These are phyloP conservation scores for Epinephelus fuscoguttatus DNA, from an alignment of 2,113 vertebrate genomes.

Conservation along the genomic window DNA sequence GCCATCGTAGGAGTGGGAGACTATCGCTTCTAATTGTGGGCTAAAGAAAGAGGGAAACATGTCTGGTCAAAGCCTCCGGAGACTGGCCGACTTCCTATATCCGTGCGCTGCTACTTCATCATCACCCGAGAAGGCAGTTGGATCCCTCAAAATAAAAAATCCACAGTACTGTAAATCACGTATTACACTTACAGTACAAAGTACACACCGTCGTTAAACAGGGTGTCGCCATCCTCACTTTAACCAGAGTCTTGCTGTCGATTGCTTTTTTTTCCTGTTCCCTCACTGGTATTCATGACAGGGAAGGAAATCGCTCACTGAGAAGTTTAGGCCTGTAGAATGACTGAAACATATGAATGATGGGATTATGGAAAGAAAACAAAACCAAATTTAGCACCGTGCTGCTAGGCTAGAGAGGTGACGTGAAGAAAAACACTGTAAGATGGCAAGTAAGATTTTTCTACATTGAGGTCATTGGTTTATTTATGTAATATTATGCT, in stretches of 20 bases:
- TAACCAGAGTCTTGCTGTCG: constrained; percentile 65
- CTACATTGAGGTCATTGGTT: rapidly evolving
- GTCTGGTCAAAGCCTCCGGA: constrained; percentile 81
- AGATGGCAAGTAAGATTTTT: background rate
- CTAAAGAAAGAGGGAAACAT: constrained; percentile 81
- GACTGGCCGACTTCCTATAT: constrained; percentile 73
- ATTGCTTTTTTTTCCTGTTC: constrained; percentile 26
- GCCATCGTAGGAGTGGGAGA: constrained; percentile 73
- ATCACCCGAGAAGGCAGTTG: constrained; percentile 68
- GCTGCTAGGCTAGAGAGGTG: constrained; percentile 2
- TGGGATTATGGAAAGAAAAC: constrained; percentile 36
- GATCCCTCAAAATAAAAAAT: constrained; percentile 77
- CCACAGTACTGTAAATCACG: constrained; percentile 72
- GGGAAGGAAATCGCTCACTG: constrained; percentile 54
- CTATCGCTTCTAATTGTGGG: constrained; percentile 83
- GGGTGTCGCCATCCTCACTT: constrained; percentile 71
- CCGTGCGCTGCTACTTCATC: constrained; percentile 75
- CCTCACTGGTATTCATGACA: constrained; percentile 52
- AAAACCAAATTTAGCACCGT: constrained; percentile 31
- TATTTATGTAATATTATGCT: background rate
- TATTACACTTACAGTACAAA: constrained; percentile 70
- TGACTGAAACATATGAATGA: constrained; percentile 45
- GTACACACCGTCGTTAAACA: constrained; percentile 74
- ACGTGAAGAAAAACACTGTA: background rate
- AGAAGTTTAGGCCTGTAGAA: constrained; percentile 43